Base-by-base conservation (phyloP, 2,113 vertebrate genomes). In the Tringa solitaria region DNA sequence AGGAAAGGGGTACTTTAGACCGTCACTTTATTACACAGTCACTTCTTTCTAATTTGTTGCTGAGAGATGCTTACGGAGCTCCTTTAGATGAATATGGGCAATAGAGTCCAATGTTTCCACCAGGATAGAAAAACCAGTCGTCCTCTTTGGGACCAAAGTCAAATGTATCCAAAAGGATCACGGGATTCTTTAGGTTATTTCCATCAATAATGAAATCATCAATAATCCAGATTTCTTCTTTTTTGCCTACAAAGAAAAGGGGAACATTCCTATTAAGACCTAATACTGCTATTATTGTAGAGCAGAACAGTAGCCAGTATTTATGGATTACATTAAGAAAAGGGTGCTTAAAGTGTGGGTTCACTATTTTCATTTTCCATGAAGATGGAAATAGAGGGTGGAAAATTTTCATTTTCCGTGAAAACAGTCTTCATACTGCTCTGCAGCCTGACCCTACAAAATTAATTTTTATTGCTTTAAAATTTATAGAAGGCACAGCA, bases 211-310 rank as follows among this genome's bases (percentile, higher is more conserved):
- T 99, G 95, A 99, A 98, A 96, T 99, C 98, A 97, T 99, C 99
- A 80, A 99, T 98, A 93, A 99, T 99, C 99, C 99, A 99, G 76
- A 99, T 99, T 96, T 99, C 99, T 97, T 99, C 99, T 97, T 99
- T 99, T 96, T 99, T 99, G 91, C 99, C 99, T 99, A 93, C 37
- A 93, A 88, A 78, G 68, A 95, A 84, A 97, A 92, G 76, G 11
- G 13, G 87, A 92, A 85, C 22, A 46, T 95, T 87, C 26, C 28
- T 89, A 72, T 97, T 95, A 94, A 87, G 35, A 91, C 8, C 5
- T 45, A 56, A 37, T 11, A 37, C 32, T 37, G 57, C 19, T 37
- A 50, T 24, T 93, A 59, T 57, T 70, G 74, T 43, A 92, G 57
- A 74, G 33, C 56, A 94, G 24, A 76, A 37, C 22, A 89, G 37